Percentiles rank a stretch among this genome's conserved stretches.
These are phyloP conservation scores for Gymnopithys bicolor DNA, from an alignment of 2,797 vertebrate genomes.

Conservation along the genomic window DNA sequence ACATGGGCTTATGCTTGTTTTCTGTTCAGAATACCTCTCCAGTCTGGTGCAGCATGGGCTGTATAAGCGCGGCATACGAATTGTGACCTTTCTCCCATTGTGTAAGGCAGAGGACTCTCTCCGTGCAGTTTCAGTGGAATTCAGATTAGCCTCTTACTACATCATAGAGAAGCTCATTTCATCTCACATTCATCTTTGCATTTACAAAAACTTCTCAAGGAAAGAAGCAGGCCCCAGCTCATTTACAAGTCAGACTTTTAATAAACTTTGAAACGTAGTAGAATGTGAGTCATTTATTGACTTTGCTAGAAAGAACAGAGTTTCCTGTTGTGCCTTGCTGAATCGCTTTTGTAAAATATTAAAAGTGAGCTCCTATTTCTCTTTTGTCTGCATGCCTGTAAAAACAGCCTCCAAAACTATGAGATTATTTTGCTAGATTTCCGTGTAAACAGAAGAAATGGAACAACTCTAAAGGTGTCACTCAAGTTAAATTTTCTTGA, in stretches of 20 bases:
- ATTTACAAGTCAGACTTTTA: background rate
- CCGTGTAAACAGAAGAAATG: conserved; percentile 1
- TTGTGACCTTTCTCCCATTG: background rate
- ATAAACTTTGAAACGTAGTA: background rate
- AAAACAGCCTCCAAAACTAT: background rate
- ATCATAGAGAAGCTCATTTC: background rate
- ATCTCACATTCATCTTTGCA: background rate
- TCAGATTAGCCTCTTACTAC: background rate
- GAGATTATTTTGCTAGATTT: background rate
- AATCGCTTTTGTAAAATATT: background rate
- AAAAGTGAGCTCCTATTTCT: background rate
- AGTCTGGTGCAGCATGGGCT: background rate
- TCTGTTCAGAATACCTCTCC: background rate
- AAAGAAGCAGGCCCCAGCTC: background rate
- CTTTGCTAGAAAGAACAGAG: background rate
- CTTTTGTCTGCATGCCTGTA: background rate
- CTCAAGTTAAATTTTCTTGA: background rate
- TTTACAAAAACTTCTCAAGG: background rate
- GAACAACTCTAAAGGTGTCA: background rate
- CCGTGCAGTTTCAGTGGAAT: background rate
- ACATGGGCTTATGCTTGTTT: background rate
- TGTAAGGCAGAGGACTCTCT: background rate
- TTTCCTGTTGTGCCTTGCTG: background rate
- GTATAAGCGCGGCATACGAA: background rate
- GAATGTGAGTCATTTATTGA: background rate